A percentile compares a stretch with the other conserved stretches of the same genome.
Conservation (phyloP, 2,113 vertebrate species). For the Pelvicachromis taeniatus region DNA sequence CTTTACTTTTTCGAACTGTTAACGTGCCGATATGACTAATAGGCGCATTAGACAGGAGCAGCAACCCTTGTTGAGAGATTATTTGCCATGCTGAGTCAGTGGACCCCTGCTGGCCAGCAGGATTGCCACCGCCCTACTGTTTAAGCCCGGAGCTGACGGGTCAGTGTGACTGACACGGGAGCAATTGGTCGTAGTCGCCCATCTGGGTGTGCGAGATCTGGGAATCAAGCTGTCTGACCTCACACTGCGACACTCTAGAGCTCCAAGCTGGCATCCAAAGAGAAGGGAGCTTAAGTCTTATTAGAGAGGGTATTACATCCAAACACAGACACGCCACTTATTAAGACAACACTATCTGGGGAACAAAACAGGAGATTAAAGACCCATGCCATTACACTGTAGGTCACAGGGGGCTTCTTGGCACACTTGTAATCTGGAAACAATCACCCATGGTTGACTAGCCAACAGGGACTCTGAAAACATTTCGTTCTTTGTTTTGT, state of each 20-base stretch:
- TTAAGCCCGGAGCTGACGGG: constrained; percentile 26
- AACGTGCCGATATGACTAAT: constrained; percentile 36
- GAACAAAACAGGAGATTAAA: constrained; percentile 63
- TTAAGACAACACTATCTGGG: constrained; percentile 65
- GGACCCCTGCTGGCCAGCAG: neutral
- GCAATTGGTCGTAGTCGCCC: constrained; percentile 43
- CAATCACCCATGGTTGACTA: constrained; percentile 53
- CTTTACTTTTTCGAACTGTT: neutral
- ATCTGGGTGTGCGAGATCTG: constrained; percentile 30
- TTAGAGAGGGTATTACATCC: constrained; percentile 65
- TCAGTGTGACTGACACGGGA: constrained; percentile 39
- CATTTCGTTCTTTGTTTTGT: constrained; percentile 17
- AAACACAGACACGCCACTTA: constrained; percentile 62
- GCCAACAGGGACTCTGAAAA: constrained; percentile 27
- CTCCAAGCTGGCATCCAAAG: constrained; percentile 45
- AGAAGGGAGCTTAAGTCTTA: constrained; percentile 66
- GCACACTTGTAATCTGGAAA: constrained; percentile 56
- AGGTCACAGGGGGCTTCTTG: constrained; percentile 49
- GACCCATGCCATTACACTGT: constrained; percentile 51
- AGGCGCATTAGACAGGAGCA: constrained; percentile 22
- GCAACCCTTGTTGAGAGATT: constrained; percentile 26
- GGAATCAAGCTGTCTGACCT: constrained; percentile 20
- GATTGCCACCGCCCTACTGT: constrained; percentile 4
- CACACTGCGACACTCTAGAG: constrained; percentile 30
- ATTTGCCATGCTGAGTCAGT: constrained; percentile 17